These are phyloP conservation scores for Kryptolebias ocellatus DNA, from an alignment of 2,797 vertebrate species.

Conservation along the genomic window DNA sequence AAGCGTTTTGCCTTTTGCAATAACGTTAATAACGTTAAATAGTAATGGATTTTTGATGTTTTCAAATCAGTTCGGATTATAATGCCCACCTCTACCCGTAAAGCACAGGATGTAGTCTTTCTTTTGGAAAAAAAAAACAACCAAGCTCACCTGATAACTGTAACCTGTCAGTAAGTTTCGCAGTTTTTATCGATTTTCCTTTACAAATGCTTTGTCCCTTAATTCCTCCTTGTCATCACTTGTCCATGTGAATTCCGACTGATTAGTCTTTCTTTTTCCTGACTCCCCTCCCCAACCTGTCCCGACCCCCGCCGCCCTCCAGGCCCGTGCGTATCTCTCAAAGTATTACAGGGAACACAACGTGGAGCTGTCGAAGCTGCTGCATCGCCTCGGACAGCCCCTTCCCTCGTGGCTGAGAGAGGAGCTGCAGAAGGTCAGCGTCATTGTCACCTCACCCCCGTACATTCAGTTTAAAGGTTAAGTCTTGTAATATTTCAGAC, in stretches of 20 bases:
- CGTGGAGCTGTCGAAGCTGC: slow-evolving; percentile 93
- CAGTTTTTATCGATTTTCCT: slow-evolving; percentile 5
- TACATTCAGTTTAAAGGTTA: neutral
- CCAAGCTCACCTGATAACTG: slow-evolving; percentile 34
- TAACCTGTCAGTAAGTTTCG: slow-evolving; percentile 41
- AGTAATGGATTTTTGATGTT: too few relatives aligned
- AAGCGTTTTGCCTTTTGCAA: too few relatives aligned
- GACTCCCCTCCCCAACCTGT: neutral
- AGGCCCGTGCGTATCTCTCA: slow-evolving; percentile 94
- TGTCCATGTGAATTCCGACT: slow-evolving; percentile 9
- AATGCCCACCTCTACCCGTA: too few relatives aligned
- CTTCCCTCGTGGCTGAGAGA: slow-evolving; percentile 96
- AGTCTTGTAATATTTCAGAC: neutral
- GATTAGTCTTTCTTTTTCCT: slow-evolving; percentile 3
- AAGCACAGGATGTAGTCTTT: too few relatives aligned
- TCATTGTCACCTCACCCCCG: slow-evolving; percentile 34
- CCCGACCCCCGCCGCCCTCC: slow-evolving; percentile 27
- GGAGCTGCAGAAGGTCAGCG: slow-evolving; percentile 96
- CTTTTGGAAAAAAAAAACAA: too few relatives aligned
- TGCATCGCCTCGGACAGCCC: slow-evolving; percentile 93
- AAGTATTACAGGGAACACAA: slow-evolving; percentile 96
- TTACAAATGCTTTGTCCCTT: slow-evolving; percentile 5
- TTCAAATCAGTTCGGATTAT: too few relatives aligned
- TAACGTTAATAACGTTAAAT: too few relatives aligned
- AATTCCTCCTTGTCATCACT: neutral